Conservation (phyloP, 2,113 vertebrate genomes). For the Mustela nigripes region DNA sequence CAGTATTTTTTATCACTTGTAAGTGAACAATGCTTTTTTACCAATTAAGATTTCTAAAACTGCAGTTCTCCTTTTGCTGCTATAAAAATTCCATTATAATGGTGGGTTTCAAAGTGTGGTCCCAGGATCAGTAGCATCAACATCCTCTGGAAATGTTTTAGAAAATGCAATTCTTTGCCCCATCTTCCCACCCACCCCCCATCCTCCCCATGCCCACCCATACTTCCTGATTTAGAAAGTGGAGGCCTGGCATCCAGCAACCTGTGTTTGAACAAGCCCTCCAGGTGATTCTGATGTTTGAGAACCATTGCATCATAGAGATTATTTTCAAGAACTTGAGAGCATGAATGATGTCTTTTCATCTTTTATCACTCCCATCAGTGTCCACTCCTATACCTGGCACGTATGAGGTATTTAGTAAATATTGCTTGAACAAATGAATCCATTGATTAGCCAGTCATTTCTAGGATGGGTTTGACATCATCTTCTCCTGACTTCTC, state of each 20-base stretch:
- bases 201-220: no score
- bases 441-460: neutral
- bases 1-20: slow-evolving; percentile 1
- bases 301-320: neutral
- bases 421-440: neutral
- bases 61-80: slow-evolving; percentile 6
- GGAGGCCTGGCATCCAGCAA: neutral
- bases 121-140: neutral
- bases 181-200: neutral
- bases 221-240: neutral
- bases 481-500: slow-evolving; percentile 19
- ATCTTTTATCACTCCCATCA: neutral
- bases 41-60: neutral
- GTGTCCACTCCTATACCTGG: neutral
- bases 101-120: slow-evolving; percentile 4
- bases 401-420: neutral
- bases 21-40: slow-evolving; percentile 35
- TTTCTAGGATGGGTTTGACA: neutral
- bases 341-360: neutral
- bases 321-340: neutral
- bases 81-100: neutral
- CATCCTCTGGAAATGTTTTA: neutral
- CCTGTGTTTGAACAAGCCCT: neutral
- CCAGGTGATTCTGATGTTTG: neutral
- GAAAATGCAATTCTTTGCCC: neutral